phyloP scores from a whole-genome alignment of 2,888 invertebrate species.

The Saturnia japonica region DNA sequence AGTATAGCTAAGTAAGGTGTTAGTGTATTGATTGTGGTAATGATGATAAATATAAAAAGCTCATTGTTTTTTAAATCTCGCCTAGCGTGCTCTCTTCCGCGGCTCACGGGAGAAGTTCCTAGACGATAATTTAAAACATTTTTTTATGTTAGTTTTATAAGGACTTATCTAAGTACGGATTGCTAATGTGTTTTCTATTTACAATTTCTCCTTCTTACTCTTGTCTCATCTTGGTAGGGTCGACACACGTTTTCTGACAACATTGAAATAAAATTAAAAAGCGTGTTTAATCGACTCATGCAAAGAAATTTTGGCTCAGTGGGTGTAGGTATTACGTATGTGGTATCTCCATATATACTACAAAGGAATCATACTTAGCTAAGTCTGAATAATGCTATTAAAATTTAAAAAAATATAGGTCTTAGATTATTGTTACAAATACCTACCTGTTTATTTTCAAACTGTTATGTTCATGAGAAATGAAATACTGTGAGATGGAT shows the following conservation, averaged over 20 bases:
- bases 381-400: neutral
- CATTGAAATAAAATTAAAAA: no score
- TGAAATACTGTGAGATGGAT: neutral
- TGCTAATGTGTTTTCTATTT: neutral
- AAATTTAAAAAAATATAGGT: neutral
- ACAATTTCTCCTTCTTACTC: neutral
- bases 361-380: neutral
- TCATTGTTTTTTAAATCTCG: constrained; percentile 35
- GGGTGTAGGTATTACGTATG: neutral
- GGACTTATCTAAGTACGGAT: neutral
- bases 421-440: neutral
- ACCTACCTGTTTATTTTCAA: neutral
- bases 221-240: neutral
- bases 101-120: constrained; percentile 58
- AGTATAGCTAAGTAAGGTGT: constrained; percentile 3
- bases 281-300: neutral
- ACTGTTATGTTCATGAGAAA: neutral
- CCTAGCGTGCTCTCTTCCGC: constrained; percentile 43
- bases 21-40: constrained; percentile 33
- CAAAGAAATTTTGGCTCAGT: no score
- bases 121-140: constrained; percentile 21
- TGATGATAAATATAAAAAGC: constrained; percentile 34
- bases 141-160: neutral
- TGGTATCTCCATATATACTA: neutral
- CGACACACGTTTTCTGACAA: no score